A percentile compares a stretch with the other conserved stretches of the same genome.
Evolutionary conservation across 2,888 invertebrate species (phyloP).

Genomic region (Anodontia alba): DNA sequence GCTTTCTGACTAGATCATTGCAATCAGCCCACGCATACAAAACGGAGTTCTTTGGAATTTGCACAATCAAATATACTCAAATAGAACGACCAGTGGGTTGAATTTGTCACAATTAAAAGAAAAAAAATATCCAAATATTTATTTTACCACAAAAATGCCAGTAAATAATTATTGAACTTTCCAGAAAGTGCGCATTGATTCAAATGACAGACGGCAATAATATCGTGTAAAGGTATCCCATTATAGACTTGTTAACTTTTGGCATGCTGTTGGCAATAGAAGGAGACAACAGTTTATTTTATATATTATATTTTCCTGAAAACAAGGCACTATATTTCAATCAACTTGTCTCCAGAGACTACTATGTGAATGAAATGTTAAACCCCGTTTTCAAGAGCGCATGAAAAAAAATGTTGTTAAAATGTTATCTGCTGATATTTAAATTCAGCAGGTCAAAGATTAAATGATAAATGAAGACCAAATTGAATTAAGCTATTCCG

Average conservation of each 20-base stretch:
- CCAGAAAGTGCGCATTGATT: not conserved
- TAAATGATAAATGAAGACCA: slow-evolving; percentile 13
- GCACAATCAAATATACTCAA: not conserved
- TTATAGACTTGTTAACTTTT: slow-evolving; percentile 14
- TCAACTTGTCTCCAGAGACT: no score
- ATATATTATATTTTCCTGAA: no score
- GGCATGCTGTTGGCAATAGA: no score
- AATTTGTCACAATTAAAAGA: not conserved
- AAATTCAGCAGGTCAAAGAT: no score
- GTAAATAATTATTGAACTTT: not conserved
- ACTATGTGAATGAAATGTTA: no score
- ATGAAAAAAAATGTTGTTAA: no score
- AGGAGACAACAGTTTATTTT: no score
- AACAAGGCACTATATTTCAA: no score
- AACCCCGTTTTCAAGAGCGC: no score
- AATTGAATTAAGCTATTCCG: slow-evolving; percentile 16
- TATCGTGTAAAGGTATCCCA: slow-evolving; percentile 1
- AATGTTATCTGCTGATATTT: no score
- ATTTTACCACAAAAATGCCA: not conserved
- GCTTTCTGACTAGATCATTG: slow-evolving; percentile 26
- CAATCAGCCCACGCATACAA: slow-evolving; percentile 47
- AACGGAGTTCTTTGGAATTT: slow-evolving; percentile 6
- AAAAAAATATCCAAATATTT: not conserved
- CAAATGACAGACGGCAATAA: not conserved
- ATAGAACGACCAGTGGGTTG: not conserved